phyloP scores from a whole-genome alignment of 2,797 vertebrate genomes.

The Chiloscyllium punctatum region DNA sequence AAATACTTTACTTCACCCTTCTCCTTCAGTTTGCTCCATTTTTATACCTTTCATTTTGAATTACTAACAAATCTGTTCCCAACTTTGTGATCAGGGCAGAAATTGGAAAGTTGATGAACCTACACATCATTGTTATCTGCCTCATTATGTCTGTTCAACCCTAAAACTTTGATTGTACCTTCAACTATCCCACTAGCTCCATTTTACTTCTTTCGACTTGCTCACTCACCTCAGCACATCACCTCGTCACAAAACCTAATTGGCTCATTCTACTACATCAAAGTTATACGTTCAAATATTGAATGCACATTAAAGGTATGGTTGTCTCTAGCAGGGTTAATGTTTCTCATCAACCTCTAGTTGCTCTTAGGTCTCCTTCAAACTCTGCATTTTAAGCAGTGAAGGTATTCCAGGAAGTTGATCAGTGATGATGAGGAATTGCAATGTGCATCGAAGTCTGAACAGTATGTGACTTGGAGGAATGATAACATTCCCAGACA shows the following conservation, averaged over 20 bases:
- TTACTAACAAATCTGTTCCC: not conserved
- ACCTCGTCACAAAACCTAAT: no score
- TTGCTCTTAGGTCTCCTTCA: not conserved
- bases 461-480: not conserved
- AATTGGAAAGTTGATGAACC: not conserved
- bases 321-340: not conserved
- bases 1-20: not conserved
- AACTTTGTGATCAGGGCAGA: not conserved
- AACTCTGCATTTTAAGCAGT: not conserved
- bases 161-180: not conserved
- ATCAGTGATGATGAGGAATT: not conserved
- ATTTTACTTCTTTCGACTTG: not conserved
- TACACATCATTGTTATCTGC: not conserved
- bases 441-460: not conserved
- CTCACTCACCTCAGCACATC: not conserved
- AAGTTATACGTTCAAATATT: not conserved
- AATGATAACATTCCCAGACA: not conserved
- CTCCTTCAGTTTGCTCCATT: no score
- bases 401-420: not conserved
- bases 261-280: not conserved
- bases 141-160: not conserved
- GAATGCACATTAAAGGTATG: not conserved
- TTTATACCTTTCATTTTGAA: not conserved
- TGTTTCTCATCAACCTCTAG: not conserved
- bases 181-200: not conserved